These are phyloP conservation scores for Ailurus styani DNA, from an alignment of 2,113 vertebrate species.

Conservation along the genomic window DNA sequence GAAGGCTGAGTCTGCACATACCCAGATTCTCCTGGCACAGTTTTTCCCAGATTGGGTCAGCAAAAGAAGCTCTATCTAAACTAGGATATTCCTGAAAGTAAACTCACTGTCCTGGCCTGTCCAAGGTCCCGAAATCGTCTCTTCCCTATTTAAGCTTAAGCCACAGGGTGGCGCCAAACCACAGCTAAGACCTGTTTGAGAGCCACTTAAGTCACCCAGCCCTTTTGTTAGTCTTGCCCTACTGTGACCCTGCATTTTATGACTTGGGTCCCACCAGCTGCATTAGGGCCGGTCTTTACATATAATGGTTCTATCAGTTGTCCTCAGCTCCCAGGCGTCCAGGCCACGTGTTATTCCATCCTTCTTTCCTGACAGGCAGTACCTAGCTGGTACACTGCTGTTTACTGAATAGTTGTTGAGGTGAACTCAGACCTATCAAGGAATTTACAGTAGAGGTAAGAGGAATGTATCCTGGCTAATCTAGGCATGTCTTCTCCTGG, in stretches of 20 bases:
- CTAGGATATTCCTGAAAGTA: neutral
- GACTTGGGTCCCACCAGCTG: neutral
- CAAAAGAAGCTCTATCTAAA: neutral
- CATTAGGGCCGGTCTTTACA: neutral
- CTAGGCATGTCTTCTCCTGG: neutral
- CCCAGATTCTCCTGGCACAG: neutral
- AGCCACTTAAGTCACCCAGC: neutral
- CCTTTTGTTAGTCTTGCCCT: neutral
- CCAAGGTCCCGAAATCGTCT: neutral
- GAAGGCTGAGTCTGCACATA: neutral
- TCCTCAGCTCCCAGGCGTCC: neutral
- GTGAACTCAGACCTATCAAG: neutral
- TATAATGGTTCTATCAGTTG: neutral
- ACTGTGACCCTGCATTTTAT: neutral
- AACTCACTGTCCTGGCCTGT: neutral
- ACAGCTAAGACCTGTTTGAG: neutral
- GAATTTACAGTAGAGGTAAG: neutral
- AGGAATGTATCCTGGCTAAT: neutral
- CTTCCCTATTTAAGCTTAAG: neutral
- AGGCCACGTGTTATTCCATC: neutral
- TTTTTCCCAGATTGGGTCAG: neutral
- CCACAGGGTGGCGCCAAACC: neutral
- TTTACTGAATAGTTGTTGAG: neutral
- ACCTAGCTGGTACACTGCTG: neutral
- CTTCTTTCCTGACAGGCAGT: neutral